Base-by-base conservation (phyloP, 2,797 vertebrate genomes). In the Lutra lutra region DNA sequence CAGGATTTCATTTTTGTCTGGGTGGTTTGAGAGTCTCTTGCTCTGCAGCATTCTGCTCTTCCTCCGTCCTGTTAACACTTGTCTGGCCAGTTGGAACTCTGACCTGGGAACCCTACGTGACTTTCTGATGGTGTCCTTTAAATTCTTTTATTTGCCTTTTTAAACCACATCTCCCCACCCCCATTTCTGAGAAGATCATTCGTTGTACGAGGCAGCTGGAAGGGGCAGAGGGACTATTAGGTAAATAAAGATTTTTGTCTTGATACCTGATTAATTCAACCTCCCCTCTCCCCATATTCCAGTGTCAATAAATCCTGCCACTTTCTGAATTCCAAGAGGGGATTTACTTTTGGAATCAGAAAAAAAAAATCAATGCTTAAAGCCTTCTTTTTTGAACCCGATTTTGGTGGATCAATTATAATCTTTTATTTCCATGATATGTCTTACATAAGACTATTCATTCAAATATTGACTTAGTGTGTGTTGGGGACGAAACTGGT, bases 241-340 rank as follows among this genome's bases (percentile, higher is more conserved):
- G 94, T 80, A 84, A 97, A 91, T 64, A 86, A 70, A 91, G 64
- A 38, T 18, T 96, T 94, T 73, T 48, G 78, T 92, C 95, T 94
- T 75, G 90, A 83, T 75, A 60, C 35, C 62, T 83, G 93, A 96
- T 95, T 92, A 96, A 94, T 95, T 94, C 85, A 79, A 46, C 38
- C 38, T 92, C 73, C 32, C 40, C 27, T 18, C 46, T 62, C 35
- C 83, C 62, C 9, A 40, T 29, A 80, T 91, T 84, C 94, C 72
- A 72, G 72, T 32, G 73, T 92, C 92, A 96, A 83, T 62, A 92
- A 51, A 27, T 56, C 64, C 62, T 54, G 29, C 46, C 62, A 66
- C 82, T 94, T 88, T 95, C 90, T 91, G 87, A 97, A 96, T 97
- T 92, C 86, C 86, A 95, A 97, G 48, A 97, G 80, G 66, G 40